Percentiles rank a stretch among this genome's conserved stretches.
phyloP scores from a whole-genome alignment of 2,113 vertebrate species.

The Hiodon alosoides region DNA sequence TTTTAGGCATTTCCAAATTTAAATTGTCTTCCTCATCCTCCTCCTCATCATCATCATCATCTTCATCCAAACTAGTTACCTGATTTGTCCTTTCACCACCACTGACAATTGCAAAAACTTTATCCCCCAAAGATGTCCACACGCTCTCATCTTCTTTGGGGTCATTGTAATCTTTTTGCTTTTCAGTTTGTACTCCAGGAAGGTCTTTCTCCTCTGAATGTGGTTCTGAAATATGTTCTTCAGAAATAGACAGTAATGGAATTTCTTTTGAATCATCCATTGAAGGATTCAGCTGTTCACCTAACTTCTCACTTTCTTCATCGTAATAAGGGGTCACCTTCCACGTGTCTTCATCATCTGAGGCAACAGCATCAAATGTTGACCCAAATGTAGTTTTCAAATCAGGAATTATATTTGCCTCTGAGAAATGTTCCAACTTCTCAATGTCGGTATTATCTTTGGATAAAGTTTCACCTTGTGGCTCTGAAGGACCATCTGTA shows the following conservation, averaged over 20 bases:
- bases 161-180: slow-evolving; percentile 41
- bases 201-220: slow-evolving; percentile 30
- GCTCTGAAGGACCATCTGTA: slow-evolving; percentile 54
- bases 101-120: slow-evolving; percentile 55
- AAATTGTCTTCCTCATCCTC: slow-evolving; percentile 38
- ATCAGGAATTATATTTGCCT: slow-evolving; percentile 58
- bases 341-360: slow-evolving; percentile 74
- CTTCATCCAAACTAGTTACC: slow-evolving; percentile 37
- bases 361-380: slow-evolving; percentile 75
- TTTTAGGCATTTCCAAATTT: slow-evolving; percentile 14
- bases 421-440: slow-evolving; percentile 53
- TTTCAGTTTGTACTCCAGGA: slow-evolving; percentile 23
- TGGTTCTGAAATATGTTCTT: slow-evolving; percentile 25
- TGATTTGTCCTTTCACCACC: slow-evolving; percentile 40
- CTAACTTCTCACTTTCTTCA: slow-evolving; percentile 41
- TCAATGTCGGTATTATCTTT: slow-evolving; percentile 40
- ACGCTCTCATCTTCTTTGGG: slow-evolving; percentile 36
- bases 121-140: slow-evolving; percentile 51
- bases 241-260: slow-evolving; percentile 59
- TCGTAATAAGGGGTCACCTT: slow-evolving; percentile 59
- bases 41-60: slow-evolving; percentile 46
- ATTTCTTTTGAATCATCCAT: slow-evolving; percentile 43
- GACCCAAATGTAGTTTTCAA: slow-evolving; percentile 76
- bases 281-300: slow-evolving; percentile 37
- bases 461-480: slow-evolving; percentile 42